Conservation (phyloP, 2,888 invertebrate species). For the Belgica antarctica region DNA sequence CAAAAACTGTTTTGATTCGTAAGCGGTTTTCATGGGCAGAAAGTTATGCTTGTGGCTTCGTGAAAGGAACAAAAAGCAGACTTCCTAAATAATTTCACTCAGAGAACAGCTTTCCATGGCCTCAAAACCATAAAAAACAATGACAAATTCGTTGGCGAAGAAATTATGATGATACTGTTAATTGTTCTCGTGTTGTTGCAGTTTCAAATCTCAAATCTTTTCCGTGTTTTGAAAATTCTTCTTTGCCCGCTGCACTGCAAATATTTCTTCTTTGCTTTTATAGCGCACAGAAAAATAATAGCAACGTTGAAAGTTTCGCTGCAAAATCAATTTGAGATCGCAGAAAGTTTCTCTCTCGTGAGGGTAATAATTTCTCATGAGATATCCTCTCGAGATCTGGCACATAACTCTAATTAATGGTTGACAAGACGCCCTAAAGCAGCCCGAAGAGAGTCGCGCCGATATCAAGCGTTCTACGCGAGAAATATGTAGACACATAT, state of each 20-base stretch:
- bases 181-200: too few species aligned
- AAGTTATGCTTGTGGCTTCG: too few species aligned
- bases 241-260: background rate
- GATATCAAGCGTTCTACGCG: background rate
- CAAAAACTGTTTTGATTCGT: too few species aligned
- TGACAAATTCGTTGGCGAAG: background rate
- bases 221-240: background rate
- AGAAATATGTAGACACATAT: conserved; percentile 20
- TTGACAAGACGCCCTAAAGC: conserved; percentile 41
- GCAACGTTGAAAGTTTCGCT: conserved; percentile 19
- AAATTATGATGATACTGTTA: conserved; percentile 6
- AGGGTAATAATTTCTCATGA: conserved; percentile 16
- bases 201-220: background rate
- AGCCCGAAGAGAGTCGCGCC: background rate
- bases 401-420: conserved; percentile 38
- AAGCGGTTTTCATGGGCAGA: too few species aligned
- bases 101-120: too few species aligned
- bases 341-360: conserved; percentile 9
- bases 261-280: background rate
- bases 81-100: too few species aligned
- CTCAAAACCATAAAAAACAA: background rate
- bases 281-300: conserved; percentile 4
- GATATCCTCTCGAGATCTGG: conserved; percentile 12
- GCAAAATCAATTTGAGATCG: too few species aligned
- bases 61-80: too few species aligned